Conservation (phyloP, 1,140 invertebrate species). For the Drosophila azteca region DNA sequence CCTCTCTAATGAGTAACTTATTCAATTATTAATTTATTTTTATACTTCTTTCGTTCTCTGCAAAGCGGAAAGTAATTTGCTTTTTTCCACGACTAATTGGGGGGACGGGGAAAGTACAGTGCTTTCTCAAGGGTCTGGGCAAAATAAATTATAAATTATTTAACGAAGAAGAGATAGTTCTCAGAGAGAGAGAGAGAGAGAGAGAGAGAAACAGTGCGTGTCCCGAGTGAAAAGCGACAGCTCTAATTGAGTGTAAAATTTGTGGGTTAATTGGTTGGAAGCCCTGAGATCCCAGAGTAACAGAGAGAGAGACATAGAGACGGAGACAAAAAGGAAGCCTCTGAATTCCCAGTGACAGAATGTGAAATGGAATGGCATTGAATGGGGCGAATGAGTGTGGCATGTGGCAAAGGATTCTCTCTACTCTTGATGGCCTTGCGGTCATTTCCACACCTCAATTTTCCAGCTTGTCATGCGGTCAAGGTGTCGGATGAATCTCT, state of each 20-base stretch:
- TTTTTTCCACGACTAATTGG: conserved; percentile 64
- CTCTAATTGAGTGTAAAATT: conserved; percentile 74
- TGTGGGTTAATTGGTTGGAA: conserved; percentile 71
- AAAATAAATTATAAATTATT: conserved; percentile 53
- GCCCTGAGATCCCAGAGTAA: background rate
- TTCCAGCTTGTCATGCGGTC: conserved; percentile 72
- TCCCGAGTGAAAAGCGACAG: conserved; percentile 4
- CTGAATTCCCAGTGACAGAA: conserved; percentile 3
- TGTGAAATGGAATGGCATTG: conserved; percentile 5
- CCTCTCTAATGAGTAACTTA: conserved; percentile 71
- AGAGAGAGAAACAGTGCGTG: conserved; percentile 11
- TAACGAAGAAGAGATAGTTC: conserved; percentile 21
- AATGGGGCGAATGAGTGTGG: background rate
- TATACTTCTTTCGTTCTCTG: conserved; percentile 21
- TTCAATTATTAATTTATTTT: conserved; percentile 76
- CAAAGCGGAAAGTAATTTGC: conserved; percentile 59
- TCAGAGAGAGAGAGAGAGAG: conserved; percentile 7
- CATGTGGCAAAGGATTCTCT: no score
- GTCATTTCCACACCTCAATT: conserved; percentile 33
- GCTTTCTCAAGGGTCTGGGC: conserved; percentile 13
- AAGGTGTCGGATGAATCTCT: conserved; percentile 49
- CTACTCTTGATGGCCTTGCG: no score
- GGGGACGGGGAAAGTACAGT: conserved; percentile 32
- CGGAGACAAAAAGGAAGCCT: background rate
- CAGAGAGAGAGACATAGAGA: no score